Evolutionary conservation across 92 coral and sea anemone species (phyloP), one percentile per base, ranked within the genome.

Genomic region (Zoanthus solanderi): DNA sequence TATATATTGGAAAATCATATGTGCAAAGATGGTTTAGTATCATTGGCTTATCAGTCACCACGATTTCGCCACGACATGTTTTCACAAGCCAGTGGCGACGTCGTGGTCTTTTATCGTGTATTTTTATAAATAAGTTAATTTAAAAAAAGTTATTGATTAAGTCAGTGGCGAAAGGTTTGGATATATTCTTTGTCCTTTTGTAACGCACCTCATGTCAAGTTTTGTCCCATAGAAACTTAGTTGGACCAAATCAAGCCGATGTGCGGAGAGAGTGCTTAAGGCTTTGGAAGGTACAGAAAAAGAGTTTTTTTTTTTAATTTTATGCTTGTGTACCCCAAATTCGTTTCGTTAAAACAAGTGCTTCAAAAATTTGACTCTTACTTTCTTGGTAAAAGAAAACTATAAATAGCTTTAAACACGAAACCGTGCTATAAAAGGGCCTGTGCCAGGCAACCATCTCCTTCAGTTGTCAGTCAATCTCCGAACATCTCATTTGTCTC

Each of bases 231-330:
- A 94, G 98, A 42, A 79, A 92, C 0, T 81, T 96, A 53, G 90
- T 95, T 86, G 99, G 99, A 1, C 98, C 87, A 44, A 98, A 95
- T 44, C 99, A 96, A 87, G 95, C 88, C 2, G 94, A 93, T 2
- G 95, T 95, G 30, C 88, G 97, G 83, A 92, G 85, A 83, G 85
- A 75, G 75, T 96, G 99, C 87, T 87, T 96, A 6, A 88, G 89
- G 34, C 88, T 68, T 34, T 96, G 99, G 99, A 92, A 92, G 95
- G 99, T 96, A 77, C 47, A 71, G 42, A 52, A 67, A 6, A 67
- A 67, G 7, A 67, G 7, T 23, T 30, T 67, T 67, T 7, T 5
- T 23, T 30, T 67, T 67, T 7, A 0, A 34, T 67, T 12, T 58
- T 58, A 6, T 6, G 23, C 12, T 58, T 0, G 17, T 17, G 15